Evolutionary conservation across 2,797 vertebrate genomes (phyloP), one percentile per base, ranked within the genome.

Genomic region (Thunnus albacares): DNA sequence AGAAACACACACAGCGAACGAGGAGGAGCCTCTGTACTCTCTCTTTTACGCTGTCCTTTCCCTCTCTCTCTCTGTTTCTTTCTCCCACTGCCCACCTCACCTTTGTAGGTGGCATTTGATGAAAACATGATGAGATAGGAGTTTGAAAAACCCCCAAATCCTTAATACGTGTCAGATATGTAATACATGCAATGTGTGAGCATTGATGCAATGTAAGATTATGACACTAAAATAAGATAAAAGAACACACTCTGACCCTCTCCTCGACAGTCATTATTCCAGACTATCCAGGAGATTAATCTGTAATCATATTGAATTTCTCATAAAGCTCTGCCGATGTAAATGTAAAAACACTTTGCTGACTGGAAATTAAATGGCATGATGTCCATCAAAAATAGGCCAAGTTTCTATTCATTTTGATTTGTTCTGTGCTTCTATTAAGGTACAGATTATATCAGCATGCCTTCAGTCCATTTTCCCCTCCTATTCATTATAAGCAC

Each of bases 1-100:
- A 93, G 87, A 89, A 91, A 81, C 69, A 86, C 90, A 89, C 66
- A 79, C 90, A 90, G 87, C 20, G 43, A 87, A 78, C 11, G 65
- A 94, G 92, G 93, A 94, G 93, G 93, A 93, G 93, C 90, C 87
- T 93, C 86, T 76, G 76, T 85, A 82, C 82, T 81, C 89, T 85
- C 82, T 80, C 83, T 87, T 88, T 83, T 79, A 82, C 51, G 77
- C 86, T 71, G 90, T 81, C 71, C 35, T 52, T 58, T 66, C 51
- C 49, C 65, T 64, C 71, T 58, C 75, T 80, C 69, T 79, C 80
- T 38, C 53, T 56, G 73, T 62, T 43, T 61, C 52, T 70, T 70
- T 59, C 71, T 68, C 67, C 49, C 80, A 82, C 77, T 82, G 51
- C 79, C 82, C 76, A 80, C 75, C 75, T 89, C 86, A 85, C 88